Evolutionary conservation across 2,113 vertebrate species (phyloP).

Genomic region (Greenwoodochromis staneri): DNA sequence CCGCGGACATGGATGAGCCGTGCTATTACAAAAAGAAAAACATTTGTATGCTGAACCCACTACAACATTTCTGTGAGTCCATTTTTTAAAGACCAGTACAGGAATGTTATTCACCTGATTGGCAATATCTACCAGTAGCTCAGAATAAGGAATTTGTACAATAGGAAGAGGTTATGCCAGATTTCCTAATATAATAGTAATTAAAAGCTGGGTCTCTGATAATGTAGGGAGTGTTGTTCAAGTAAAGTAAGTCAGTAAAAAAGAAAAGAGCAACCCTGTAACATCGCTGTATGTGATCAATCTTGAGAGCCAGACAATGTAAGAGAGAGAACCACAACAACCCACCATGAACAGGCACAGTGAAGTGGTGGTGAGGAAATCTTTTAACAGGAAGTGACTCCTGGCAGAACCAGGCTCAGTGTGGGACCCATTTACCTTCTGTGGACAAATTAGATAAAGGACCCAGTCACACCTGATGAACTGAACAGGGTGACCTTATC

Average conservation of each 20-base stretch:
- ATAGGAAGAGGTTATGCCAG: not conserved
- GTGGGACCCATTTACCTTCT: not conserved
- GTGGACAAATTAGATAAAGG: not conserved
- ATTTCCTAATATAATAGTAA: not conserved
- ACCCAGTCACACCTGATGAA: not conserved
- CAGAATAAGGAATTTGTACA: not conserved
- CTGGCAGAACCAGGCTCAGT: not conserved
- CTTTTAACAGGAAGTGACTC: not conserved
- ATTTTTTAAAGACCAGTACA: not conserved
- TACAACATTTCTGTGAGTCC: not conserved
- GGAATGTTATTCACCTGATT: not conserved
- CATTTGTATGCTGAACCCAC: not conserved
- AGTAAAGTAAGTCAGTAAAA: not conserved
- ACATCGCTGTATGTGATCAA: not conserved
- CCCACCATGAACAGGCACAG: not conserved
- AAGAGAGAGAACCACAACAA: not conserved
- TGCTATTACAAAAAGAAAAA: not conserved
- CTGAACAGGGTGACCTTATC: not conserved
- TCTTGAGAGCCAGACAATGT: not conserved
- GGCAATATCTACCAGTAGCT: not conserved
- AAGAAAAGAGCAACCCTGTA: not conserved
- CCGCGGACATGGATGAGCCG: not conserved
- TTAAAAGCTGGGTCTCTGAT: not conserved
- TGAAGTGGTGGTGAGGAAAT: not conserved
- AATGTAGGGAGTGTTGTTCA: not conserved